Conservation (phyloP, 1,140 invertebrate genomes). For the Drosophila sproati region DNA sequence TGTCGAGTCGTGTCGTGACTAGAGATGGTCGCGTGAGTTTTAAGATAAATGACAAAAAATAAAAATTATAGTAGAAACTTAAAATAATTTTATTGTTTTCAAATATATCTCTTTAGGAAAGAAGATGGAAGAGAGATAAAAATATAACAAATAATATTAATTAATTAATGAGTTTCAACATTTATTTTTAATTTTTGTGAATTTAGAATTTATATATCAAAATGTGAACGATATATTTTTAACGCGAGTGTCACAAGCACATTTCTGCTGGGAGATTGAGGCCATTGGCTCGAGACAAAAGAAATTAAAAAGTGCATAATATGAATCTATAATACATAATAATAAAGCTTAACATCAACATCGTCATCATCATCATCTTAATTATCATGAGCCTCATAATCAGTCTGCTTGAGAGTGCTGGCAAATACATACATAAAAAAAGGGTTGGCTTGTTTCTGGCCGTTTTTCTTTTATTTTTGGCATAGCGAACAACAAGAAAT, state of each 20-base stretch:
- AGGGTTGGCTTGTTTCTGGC: constrained; percentile 63
- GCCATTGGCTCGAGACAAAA: constrained; percentile 59
- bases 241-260: constrained; percentile 18
- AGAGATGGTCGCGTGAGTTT: constrained; percentile 4
- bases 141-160: too few relatives aligned
- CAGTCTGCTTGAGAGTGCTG: constrained; percentile 42
- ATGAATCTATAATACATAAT: constrained; percentile 83
- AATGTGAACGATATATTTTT: not conserved
- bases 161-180: too few relatives aligned
- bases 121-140: too few relatives aligned
- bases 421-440: constrained; percentile 51
- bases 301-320: constrained; percentile 81
- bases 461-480: constrained; percentile 20
- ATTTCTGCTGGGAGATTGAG: constrained; percentile 20
- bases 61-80: not conserved
- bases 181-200: too few relatives aligned
- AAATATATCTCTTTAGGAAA: too few relatives aligned
- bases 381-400: constrained; percentile 19
- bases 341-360: constrained; percentile 71
- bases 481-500: constrained; percentile 68
- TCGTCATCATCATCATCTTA: constrained; percentile 11
- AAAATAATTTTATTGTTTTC: too few relatives aligned
- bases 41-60: not conserved
- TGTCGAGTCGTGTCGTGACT: not conserved
- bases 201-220: too few relatives aligned